A percentile compares a stretch with the other conserved stretches of the same genome.
Evolutionary conservation across 2,797 vertebrate species (phyloP).

Genomic region (Argentina silus): DNA sequence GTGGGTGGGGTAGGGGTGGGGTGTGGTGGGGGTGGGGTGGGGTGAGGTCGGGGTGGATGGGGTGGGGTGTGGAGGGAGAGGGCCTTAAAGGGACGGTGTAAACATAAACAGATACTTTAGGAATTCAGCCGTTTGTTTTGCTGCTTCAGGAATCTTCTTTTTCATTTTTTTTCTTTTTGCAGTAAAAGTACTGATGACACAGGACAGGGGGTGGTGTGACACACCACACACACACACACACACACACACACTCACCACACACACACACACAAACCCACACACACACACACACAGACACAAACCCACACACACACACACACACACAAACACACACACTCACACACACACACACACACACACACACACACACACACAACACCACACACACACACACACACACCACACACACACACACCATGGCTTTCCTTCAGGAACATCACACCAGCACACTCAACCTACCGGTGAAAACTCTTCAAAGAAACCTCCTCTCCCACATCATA

Average conservation of each 20-base stretch:
- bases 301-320: conserved; percentile 27
- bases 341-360: too few species aligned
- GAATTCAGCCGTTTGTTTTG: background rate
- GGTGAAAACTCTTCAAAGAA: conserved; percentile 7
- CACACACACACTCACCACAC: too few species aligned
- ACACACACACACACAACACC: too few species aligned
- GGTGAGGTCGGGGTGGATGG: conserved; percentile 21
- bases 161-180: background rate
- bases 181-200: conserved; percentile 17
- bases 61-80: too few species aligned
- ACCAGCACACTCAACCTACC: conserved; percentile 29
- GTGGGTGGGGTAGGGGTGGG: too few species aligned
- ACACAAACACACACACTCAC: conserved; percentile 11
- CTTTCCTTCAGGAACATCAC: conserved; percentile 40
- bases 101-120: conserved; percentile 54
- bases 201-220: background rate
- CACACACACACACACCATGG: too few species aligned
- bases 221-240: too few species aligned
- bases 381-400: too few species aligned
- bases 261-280: too few species aligned
- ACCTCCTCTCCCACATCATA: conserved; percentile 25
- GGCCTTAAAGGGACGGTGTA: too few species aligned
- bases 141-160: background rate
- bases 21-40: conserved; percentile 19
- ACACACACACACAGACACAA: background rate